These are phyloP conservation scores for Mayetiola destructor DNA, from an alignment of 2,888 invertebrate genomes.

Conservation along the genomic window DNA sequence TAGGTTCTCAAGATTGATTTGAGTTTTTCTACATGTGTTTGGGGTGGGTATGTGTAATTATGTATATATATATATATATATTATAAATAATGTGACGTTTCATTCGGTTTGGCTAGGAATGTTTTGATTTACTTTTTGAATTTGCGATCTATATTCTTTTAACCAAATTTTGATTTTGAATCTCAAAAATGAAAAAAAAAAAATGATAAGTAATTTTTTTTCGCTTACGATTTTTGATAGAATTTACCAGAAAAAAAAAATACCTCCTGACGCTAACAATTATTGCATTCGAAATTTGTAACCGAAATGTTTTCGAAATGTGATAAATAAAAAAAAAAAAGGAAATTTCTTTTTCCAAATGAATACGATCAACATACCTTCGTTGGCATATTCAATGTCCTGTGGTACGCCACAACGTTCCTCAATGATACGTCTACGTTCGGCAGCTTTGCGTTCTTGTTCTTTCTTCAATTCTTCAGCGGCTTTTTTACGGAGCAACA, in stretches of 20 bases:
- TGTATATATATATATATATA: neutral
- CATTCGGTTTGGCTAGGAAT: neutral
- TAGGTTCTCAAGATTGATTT: slow-evolving; percentile 31
- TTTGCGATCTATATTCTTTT: neutral
- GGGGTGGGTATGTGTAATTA: neutral
- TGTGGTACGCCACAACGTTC: slow-evolving; percentile 88
- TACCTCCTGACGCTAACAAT: no score
- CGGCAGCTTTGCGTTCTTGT: slow-evolving; percentile 96
- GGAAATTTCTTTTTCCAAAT: slow-evolving; percentile 5
- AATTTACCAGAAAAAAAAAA: no score
- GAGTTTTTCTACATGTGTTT: slow-evolving; percentile 26
- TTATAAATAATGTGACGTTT: neutral
- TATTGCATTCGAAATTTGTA: neutral
- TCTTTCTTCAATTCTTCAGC: slow-evolving; percentile 99
- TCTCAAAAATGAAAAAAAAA: neutral
- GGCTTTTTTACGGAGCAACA: slow-evolving; percentile 99
- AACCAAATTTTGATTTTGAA: neutral
- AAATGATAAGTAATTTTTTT: neutral
- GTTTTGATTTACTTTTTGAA: neutral
- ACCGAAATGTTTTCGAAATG: neutral
- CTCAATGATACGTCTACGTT: slow-evolving; percentile 92
- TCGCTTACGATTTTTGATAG: no score
- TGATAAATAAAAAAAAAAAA: slow-evolving; percentile 2
- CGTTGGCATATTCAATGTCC: slow-evolving; percentile 80
- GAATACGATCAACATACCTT: slow-evolving; percentile 51